Conservation (phyloP, 2,888 invertebrate genomes). For the Dasysyrphus albostriatus region DNA sequence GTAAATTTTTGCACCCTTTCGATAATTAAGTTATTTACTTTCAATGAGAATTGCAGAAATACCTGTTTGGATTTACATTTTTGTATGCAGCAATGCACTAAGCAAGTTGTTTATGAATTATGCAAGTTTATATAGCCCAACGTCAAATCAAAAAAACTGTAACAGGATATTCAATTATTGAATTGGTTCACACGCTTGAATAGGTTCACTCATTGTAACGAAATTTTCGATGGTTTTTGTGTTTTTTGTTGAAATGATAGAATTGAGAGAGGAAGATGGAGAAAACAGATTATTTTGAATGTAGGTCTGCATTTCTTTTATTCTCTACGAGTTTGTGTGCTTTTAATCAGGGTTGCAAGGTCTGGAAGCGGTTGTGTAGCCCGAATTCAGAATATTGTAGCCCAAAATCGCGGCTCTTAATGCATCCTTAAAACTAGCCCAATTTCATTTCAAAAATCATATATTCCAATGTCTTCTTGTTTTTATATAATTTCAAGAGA, state of each 20-base stretch:
- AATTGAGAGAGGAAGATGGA: background rate
- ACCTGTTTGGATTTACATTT: constrained; percentile 24
- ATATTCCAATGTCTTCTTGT: too few species aligned
- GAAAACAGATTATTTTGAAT: too few species aligned
- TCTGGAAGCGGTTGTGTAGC: too few species aligned
- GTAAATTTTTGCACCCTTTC: constrained; percentile 35
- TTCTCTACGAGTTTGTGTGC: too few species aligned
- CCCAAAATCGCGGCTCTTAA: too few species aligned
- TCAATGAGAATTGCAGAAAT: constrained; percentile 9
- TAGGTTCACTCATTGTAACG: background rate
- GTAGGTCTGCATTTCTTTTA: too few species aligned
- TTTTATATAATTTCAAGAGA: too few species aligned
- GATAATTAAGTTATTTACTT: constrained; percentile 20
- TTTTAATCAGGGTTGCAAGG: too few species aligned
- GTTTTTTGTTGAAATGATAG: background rate
- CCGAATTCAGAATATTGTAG: too few species aligned
- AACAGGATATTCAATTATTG: constrained; percentile 19
- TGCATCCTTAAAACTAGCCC: too few species aligned
- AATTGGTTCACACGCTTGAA: constrained; percentile 27
- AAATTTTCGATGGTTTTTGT: too few species aligned
- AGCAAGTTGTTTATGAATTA: constrained; percentile 24
- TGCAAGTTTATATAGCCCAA: background rate
- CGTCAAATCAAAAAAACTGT: background rate
- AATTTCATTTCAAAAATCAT: too few species aligned
- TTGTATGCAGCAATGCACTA: background rate